These are phyloP conservation scores for Labeo calbasu DNA, from an alignment of 2,797 vertebrate species.

Conservation along the genomic window DNA sequence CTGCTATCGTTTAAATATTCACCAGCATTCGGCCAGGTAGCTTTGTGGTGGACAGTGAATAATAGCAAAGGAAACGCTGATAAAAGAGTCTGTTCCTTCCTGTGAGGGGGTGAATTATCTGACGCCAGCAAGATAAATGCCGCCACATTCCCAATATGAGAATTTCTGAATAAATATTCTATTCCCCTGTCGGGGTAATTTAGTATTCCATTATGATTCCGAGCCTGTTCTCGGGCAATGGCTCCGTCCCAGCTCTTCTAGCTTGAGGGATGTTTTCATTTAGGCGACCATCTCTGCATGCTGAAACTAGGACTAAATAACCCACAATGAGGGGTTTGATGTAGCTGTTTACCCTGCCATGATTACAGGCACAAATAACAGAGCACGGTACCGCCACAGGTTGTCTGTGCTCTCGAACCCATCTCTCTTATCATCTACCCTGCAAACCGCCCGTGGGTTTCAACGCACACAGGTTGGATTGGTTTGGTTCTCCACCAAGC, in stretches of 20 bases:
- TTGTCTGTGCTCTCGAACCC: conserved; percentile 28
- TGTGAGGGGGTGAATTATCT: conserved; percentile 40
- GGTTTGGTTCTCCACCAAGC: neutral
- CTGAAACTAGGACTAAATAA: conserved; percentile 61
- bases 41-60: conserved; percentile 61
- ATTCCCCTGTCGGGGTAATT: conserved; percentile 71
- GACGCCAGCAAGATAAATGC: conserved; percentile 66
- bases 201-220: conserved; percentile 73
- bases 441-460: conserved; percentile 6
- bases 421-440: conserved; percentile 23
- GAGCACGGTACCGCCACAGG: conserved; percentile 43
- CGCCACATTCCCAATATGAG: conserved; percentile 61
- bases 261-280: conserved; percentile 68
- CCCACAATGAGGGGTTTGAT: conserved; percentile 63
- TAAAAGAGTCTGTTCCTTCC: conserved; percentile 60
- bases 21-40: conserved; percentile 53
- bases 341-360: conserved; percentile 63
- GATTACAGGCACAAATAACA: conserved; percentile 59
- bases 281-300: conserved; percentile 36
- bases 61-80: conserved; percentile 69
- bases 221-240: conserved; percentile 58
- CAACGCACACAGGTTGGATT: neutral
- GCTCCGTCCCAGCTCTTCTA: conserved; percentile 50
- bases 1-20: conserved; percentile 57
- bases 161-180: conserved; percentile 72